Conservation (phyloP, 1,140 invertebrate species). For the Saxidomus purpurata region DNA sequence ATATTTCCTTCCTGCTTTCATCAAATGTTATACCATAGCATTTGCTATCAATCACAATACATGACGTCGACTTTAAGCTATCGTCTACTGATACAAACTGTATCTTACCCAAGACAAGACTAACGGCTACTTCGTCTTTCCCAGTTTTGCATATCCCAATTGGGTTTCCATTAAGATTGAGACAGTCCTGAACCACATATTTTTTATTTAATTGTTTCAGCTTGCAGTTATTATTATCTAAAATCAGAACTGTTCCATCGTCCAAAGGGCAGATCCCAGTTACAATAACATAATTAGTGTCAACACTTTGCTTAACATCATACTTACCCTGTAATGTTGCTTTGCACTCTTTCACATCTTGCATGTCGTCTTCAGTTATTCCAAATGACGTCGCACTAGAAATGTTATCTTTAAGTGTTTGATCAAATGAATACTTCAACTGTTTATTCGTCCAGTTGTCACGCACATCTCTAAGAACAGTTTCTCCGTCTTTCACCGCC, state of each 20-base stretch:
- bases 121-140: neutral
- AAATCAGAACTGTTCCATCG: neutral
- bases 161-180: neutral
- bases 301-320: neutral
- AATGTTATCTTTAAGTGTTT: neutral
- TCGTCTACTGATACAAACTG: neutral
- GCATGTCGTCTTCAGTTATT: too few relatives aligned
- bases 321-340: neutral
- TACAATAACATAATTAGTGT: neutral
- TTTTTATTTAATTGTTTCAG: conserved; percentile 4
- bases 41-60: neutral
- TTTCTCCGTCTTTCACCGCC: neutral
- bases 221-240: neutral
- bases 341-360: neutral
- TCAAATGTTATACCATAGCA: neutral
- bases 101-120: neutral
- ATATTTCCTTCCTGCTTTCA: neutral
- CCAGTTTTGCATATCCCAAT: neutral
- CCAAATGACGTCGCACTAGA: neutral
- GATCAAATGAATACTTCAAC: neutral
- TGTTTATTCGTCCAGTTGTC: neutral
- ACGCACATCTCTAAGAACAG: neutral
- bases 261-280: neutral
- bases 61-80: neutral
- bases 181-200: neutral